These are phyloP conservation scores for Apteryx mantelli DNA, from an alignment of 2,113 vertebrate species.

Conservation along the genomic window DNA sequence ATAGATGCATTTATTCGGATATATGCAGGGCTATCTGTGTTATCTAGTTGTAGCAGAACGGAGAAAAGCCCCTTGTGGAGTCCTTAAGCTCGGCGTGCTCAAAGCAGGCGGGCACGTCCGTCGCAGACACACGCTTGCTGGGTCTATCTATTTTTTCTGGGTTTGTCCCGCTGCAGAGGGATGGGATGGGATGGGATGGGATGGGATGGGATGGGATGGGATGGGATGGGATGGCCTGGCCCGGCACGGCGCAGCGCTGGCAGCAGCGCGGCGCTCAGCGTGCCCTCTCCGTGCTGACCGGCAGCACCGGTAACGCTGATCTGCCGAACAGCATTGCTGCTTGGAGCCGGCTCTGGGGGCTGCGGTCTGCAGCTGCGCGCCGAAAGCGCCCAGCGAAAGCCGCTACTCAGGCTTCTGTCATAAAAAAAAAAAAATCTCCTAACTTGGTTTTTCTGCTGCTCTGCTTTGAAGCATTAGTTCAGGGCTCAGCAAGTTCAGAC, in stretches of 20 bases:
- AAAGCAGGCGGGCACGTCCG: background rate
- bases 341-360: background rate
- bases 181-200: too few species aligned
- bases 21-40: fast-evolving
- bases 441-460: too few species aligned
- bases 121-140: background rate
- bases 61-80: background rate
- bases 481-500: too few species aligned
- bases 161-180: constrained; percentile 11
- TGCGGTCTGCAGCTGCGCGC: background rate
- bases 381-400: background rate
- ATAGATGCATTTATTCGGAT: background rate
- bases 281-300: background rate
- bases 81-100: background rate
- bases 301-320: background rate
- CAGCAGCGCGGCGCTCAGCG: background rate
- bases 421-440: too few species aligned
- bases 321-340: background rate
- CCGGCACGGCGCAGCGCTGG: background rate
- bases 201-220: too few species aligned
- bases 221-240: background rate
- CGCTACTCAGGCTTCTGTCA: background rate
- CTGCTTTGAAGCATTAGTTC: too few species aligned
- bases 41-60: background rate
- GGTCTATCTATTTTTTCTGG: constrained; percentile 11